Evolutionary conservation across 2,888 invertebrate species (phyloP).

Genomic region (Harpalus rubripes): DNA sequence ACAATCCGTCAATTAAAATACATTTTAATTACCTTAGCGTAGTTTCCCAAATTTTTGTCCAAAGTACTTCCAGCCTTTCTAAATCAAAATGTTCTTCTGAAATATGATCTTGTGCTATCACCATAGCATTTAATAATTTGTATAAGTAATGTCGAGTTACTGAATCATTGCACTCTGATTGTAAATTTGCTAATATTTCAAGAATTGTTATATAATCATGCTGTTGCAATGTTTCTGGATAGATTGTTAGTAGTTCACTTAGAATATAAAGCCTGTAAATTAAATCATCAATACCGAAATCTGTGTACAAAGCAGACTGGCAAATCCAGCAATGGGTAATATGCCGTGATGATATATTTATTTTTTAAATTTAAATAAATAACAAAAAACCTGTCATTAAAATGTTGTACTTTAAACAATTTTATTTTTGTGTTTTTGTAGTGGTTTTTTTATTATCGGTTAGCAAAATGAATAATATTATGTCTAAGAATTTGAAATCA

Average conservation of each 20-base stretch:
- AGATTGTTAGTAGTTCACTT: conserved; percentile 74
- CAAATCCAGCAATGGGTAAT: no score
- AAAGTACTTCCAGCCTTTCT: conserved; percentile 72
- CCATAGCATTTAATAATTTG: conserved; percentile 73
- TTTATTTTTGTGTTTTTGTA: no score
- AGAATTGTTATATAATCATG: conserved; percentile 75
- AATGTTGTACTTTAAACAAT: no score
- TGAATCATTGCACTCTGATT: conserved; percentile 74
- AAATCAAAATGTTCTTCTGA: conserved; percentile 68
- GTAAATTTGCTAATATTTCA: conserved; percentile 74
- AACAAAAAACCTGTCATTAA: no score
- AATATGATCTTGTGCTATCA: conserved; percentile 72
- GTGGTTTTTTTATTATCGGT: no score
- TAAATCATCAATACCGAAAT: no score
- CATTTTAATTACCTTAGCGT: conserved; percentile 74
- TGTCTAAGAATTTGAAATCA: neutral
- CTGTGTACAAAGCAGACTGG: no score
- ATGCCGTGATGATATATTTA: no score
- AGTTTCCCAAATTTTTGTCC: conserved; percentile 76
- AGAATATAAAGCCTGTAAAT: conserved; percentile 75
- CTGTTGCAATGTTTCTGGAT: conserved; percentile 75
- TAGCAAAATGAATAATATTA: neutral
- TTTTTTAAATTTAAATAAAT: no score
- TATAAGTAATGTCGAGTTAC: conserved; percentile 75
- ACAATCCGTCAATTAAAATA: no score